Conservation (phyloP, 1,140 invertebrate species). For the Mylabris phalerata region DNA sequence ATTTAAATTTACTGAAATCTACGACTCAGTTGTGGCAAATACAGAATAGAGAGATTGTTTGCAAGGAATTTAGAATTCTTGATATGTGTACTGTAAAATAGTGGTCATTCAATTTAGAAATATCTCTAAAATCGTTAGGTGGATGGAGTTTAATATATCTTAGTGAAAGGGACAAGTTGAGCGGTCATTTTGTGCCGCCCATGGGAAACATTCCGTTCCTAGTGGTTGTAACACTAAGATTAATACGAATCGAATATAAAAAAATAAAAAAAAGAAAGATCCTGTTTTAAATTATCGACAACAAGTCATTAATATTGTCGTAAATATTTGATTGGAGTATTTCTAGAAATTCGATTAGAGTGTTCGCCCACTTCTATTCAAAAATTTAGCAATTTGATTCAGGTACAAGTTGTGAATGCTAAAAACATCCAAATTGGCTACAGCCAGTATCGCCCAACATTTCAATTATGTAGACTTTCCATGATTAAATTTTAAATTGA, state of each 20-base stretch:
- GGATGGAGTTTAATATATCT: slow-evolving; percentile 15
- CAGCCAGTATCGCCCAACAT: background rate
- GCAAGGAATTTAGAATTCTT: background rate
- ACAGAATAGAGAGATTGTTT: slow-evolving; percentile 10
- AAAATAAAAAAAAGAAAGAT: too few relatives aligned
- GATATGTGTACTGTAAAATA: too few relatives aligned
- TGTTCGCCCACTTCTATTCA: too few relatives aligned
- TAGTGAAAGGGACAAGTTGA: slow-evolving; percentile 15
- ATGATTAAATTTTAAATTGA: slow-evolving; percentile 20
- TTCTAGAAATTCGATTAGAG: too few relatives aligned
- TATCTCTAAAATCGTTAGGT: slow-evolving; percentile 13
- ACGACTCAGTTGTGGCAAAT: slow-evolving; percentile 15
- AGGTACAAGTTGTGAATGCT: too few relatives aligned
- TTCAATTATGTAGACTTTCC: slow-evolving; percentile 15
- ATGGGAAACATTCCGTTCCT: slow-evolving; percentile 8
- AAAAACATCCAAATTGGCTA: too few relatives aligned
- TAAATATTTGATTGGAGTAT: background rate
- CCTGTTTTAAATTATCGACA: too few relatives aligned
- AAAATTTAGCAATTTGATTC: too few relatives aligned
- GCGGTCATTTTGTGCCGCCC: slow-evolving; percentile 11
- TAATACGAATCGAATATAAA: too few relatives aligned
- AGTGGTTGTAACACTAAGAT: slow-evolving; percentile 1
- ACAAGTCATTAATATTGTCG: slow-evolving; percentile 1
- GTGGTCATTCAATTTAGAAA: slow-evolving; percentile 6
- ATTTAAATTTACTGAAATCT: slow-evolving; percentile 29